Percentiles rank a stretch among this genome's conserved stretches.
Conservation (phyloP, 2,888 invertebrate species). For the Dione vanillae region DNA sequence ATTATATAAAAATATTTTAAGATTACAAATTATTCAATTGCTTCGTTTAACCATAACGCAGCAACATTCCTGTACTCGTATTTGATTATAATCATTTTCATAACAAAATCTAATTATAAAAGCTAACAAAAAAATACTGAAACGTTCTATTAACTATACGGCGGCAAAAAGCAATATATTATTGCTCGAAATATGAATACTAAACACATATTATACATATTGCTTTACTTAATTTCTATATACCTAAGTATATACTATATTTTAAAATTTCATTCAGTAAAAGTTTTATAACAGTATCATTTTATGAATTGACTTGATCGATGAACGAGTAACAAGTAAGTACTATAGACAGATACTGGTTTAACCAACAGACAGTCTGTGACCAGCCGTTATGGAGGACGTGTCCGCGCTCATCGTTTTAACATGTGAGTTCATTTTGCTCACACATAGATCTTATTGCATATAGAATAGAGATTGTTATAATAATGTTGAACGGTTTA, state of each 20-base stretch:
- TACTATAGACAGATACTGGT: constrained; percentile 35
- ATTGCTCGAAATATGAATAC: constrained; percentile 9
- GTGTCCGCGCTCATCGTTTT: constrained; percentile 69
- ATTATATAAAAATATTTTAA: too few relatives aligned
- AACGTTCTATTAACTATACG: constrained; percentile 13
- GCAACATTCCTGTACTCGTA: not conserved
- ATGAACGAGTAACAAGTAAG: constrained; percentile 30
- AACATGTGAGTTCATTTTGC: constrained; percentile 68
- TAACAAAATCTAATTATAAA: constrained; percentile 2
- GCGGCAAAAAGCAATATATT: constrained; percentile 2
- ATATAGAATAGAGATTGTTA: constrained; percentile 14
- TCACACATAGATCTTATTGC: constrained; percentile 4
- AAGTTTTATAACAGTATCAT: constrained; percentile 6
- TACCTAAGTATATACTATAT: not conserved
- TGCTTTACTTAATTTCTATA: not conserved
- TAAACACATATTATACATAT: not conserved
- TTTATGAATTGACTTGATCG: constrained; percentile 18
- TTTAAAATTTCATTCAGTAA: not conserved
- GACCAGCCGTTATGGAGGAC: constrained; percentile 67
- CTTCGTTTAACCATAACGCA: too few relatives aligned
- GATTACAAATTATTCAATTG: too few relatives aligned
- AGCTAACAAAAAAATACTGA: constrained; percentile 6
- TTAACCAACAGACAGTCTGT: constrained; percentile 53
- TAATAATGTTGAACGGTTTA: constrained; percentile 7
- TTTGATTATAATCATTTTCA: constrained; percentile 10